Conservation (phyloP, 2,888 invertebrate genomes). For the Belgica antarctica region DNA sequence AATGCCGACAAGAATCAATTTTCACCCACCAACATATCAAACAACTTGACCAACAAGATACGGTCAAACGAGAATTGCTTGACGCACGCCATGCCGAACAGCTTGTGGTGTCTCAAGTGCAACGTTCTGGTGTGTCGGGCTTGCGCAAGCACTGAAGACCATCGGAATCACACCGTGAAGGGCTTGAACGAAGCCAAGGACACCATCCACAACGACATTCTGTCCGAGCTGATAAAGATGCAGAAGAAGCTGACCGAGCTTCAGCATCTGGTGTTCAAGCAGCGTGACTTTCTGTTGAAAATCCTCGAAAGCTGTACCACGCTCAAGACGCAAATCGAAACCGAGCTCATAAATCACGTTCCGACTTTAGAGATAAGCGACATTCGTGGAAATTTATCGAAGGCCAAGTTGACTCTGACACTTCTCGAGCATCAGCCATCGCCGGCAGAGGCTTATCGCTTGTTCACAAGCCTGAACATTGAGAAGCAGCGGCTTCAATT, state of each 20-base stretch:
- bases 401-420: conserved; percentile 61
- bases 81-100: conserved; percentile 70
- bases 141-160: conserved; percentile 65
- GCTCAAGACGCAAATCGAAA: conserved; percentile 71
- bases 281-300: conserved; percentile 69
- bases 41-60: conserved; percentile 46
- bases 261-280: conserved; percentile 67
- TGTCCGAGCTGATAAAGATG: conserved; percentile 66
- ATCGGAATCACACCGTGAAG: conserved; percentile 66
- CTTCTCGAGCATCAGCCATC: conserved; percentile 57
- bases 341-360: conserved; percentile 68
- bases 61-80: conserved; percentile 62
- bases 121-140: conserved; percentile 64
- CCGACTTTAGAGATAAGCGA: conserved; percentile 66
- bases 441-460: conserved; percentile 62
- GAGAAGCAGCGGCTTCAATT: conserved; percentile 68
- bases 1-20: conserved; percentile 47
- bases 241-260: conserved; percentile 68
- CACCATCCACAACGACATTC: conserved; percentile 64
- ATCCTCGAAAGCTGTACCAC: conserved; percentile 72
- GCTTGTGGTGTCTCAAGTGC: conserved; percentile 70
- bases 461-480: conserved; percentile 61
- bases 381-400: conserved; percentile 63
- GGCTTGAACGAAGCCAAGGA: conserved; percentile 67
- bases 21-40: conserved; percentile 47